These are phyloP conservation scores for Apantesis nais DNA, from an alignment of 2,888 invertebrate genomes.

Conservation along the genomic window DNA sequence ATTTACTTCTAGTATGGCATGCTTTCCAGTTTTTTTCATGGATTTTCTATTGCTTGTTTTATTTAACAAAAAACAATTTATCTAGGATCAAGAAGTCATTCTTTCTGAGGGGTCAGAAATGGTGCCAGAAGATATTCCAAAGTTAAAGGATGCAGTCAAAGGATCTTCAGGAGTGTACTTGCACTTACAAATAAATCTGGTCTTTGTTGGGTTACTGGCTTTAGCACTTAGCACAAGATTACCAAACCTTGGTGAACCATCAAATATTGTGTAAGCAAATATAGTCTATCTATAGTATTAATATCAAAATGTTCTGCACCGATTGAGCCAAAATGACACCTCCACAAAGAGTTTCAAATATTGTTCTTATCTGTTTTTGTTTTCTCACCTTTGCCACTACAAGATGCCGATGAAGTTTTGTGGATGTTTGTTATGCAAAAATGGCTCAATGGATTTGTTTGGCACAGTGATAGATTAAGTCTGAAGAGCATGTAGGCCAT, in stretches of 20 bases:
- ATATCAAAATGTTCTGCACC: no score
- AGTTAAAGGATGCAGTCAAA: conserved; percentile 27
- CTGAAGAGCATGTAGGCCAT: no score
- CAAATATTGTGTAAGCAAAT: conserved; percentile 94
- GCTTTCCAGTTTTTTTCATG: neutral
- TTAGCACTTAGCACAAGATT: conserved; percentile 91
- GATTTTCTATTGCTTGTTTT: neutral
- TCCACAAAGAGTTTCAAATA: no score
- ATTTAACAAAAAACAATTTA: neutral
- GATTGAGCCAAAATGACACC: no score
- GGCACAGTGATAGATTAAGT: no score
- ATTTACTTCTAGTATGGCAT: neutral
- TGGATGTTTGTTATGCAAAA: no score
- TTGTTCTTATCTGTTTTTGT: no score
- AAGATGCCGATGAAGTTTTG: no score
- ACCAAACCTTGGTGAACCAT: conserved; percentile 93
- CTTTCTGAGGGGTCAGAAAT: conserved; percentile 52
- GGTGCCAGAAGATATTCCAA: conserved; percentile 8
- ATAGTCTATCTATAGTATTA: neutral
- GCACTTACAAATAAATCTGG: conserved; percentile 90
- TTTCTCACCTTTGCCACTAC: no score
- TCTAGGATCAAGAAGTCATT: conserved; percentile 55
- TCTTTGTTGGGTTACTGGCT: conserved; percentile 89
- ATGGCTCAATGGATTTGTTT: no score
- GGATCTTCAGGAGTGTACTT: conserved; percentile 58